A percentile compares a stretch with the other conserved stretches of the same genome.
phyloP scores from a whole-genome alignment of 1,140 invertebrate species.

The Drosophila arizonae region DNA sequence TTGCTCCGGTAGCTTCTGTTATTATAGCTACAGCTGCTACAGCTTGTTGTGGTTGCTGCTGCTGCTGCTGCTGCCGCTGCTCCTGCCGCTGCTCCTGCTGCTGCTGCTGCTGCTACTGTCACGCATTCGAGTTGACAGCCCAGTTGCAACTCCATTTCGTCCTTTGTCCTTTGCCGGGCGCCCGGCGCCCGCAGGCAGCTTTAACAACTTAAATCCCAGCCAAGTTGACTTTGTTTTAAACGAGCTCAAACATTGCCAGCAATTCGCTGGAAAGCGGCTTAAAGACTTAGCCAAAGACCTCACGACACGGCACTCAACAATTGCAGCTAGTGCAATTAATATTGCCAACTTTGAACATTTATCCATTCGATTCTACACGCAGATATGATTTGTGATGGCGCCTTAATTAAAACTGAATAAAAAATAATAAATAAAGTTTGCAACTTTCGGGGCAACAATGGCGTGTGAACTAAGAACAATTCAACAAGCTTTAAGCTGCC shows the following conservation, averaged over 20 bases:
- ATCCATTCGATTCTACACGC: neutral
- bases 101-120: slow-evolving; percentile 42
- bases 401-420: slow-evolving; percentile 17
- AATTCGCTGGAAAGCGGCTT: slow-evolving; percentile 39
- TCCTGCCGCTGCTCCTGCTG: slow-evolving; percentile 26
- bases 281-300: slow-evolving; percentile 25
- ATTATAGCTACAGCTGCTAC: slow-evolving; percentile 14
- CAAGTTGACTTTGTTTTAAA: slow-evolving; percentile 44
- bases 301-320: slow-evolving; percentile 4
- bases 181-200: slow-evolving; percentile 36
- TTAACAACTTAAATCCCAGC: slow-evolving; percentile 37
- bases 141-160: neutral
- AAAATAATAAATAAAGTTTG: neutral
- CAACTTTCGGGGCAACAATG: neutral
- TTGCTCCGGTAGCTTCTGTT: slow-evolving; percentile 11
- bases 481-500: neutral
- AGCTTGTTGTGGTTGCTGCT: slow-evolving; percentile 3
- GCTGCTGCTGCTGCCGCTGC: slow-evolving; percentile 28
- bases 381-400: slow-evolving; percentile 12
- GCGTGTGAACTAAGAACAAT: neutral
- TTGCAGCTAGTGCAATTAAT: slow-evolving; percentile 21
- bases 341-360: slow-evolving; percentile 15
- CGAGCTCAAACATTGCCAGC: slow-evolving; percentile 12
- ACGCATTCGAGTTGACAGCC: slow-evolving; percentile 47
- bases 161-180: neutral